A percentile compares a stretch with the other conserved stretches of the same genome.
These are phyloP conservation scores for Caenorhabditis parvicauda DNA, from an alignment of 2,888 invertebrate genomes.

Conservation along the genomic window DNA sequence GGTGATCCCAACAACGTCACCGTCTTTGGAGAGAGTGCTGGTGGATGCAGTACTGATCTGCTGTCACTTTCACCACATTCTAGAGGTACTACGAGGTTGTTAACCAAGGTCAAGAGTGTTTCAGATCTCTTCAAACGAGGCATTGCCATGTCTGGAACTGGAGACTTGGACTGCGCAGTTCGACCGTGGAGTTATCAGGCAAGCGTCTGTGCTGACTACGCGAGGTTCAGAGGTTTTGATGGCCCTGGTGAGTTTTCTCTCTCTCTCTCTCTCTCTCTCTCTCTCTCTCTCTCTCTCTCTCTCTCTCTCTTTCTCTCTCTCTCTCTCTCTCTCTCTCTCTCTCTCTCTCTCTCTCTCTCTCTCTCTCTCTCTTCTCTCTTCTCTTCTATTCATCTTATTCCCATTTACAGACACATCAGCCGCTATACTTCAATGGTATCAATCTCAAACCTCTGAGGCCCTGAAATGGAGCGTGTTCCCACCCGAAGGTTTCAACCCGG, in stretches of 20 bases:
- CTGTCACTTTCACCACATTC: conserved; percentile 36
- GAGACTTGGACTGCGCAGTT: conserved; percentile 25
- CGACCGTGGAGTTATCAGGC: conserved; percentile 12
- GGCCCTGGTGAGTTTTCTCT: conserved; percentile 1
- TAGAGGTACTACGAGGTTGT: conserved; percentile 15
- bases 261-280: no score
- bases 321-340: no score
- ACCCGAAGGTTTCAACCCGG: not conserved
- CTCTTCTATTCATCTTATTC: no score
- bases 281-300: no score
- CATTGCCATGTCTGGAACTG: conserved; percentile 37
- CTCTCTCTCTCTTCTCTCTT: no score
- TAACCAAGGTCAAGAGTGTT: not conserved
- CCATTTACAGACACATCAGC: no score
- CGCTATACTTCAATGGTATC: conserved; percentile 4
- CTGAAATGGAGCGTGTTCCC: no score
- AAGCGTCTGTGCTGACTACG: conserved; percentile 17
- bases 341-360: no score
- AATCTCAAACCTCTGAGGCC: conserved; percentile 1
- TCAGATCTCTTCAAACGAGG: conserved; percentile 39
- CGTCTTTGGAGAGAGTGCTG: conserved; percentile 54
- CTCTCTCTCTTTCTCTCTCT: no score
- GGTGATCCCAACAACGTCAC: conserved; percentile 56
- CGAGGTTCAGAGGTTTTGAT: conserved; percentile 14
- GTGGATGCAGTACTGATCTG: conserved; percentile 38